Conservation (phyloP, 23 tunicate genomes). For the Aplidium turbinatum region DNA sequence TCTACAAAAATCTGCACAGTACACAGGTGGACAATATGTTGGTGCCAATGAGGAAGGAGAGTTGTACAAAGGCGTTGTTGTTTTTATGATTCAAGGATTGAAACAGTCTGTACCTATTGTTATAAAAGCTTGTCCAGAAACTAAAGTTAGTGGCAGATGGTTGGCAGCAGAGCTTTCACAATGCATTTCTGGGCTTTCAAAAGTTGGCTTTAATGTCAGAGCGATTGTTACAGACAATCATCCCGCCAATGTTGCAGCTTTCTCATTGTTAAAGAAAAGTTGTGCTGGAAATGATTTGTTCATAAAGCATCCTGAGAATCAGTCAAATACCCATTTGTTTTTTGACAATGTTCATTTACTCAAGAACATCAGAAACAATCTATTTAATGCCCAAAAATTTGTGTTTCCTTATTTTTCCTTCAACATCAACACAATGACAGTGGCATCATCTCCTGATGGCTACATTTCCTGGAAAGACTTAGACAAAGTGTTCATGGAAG, state of each 20-base stretch:
- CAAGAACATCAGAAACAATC: conserved; percentile 22
- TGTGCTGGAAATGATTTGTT: neutral
- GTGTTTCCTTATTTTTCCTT: conserved; percentile 11
- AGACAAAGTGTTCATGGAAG: neutral
- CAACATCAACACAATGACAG: neutral
- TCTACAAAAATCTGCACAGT: conserved; percentile 7
- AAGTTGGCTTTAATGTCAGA: conserved; percentile 16
- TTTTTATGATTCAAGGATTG: conserved; percentile 20
- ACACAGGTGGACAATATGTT: conserved; percentile 15
- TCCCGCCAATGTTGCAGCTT: conserved; percentile 8
- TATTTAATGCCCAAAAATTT: conserved; percentile 23
- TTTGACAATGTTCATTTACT: conserved; percentile 28
- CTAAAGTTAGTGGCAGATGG: conserved; percentile 5
- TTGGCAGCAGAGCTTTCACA: neutral
- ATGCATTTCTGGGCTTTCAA: neutral
- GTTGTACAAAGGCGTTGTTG: conserved; percentile 17
- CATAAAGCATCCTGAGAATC: conserved; percentile 6
- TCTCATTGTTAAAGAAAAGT: neutral
- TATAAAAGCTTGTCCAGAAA: conserved; percentile 19
- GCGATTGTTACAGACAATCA: conserved; percentile 8
- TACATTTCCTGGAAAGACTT: conserved; percentile 2
- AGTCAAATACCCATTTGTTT: neutral
- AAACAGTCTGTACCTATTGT: conserved; percentile 17
- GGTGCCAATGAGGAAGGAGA: conserved; percentile 20
- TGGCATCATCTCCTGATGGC: neutral